phyloP scores from a whole-genome alignment of 2,888 invertebrate genomes.

The Drosophila paracracens region DNA sequence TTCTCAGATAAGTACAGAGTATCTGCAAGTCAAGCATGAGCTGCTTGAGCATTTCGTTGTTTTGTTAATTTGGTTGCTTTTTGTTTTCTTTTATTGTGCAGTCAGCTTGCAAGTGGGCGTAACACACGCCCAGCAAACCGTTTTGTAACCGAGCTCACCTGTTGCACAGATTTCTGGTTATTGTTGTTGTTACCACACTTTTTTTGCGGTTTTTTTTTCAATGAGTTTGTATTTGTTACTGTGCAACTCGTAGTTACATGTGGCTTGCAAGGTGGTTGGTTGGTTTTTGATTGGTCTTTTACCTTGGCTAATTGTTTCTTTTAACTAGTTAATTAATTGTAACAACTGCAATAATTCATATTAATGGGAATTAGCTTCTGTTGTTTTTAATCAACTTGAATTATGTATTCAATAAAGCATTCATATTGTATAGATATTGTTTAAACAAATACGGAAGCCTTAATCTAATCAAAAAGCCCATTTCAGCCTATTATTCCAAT shows the following conservation, averaged over 20 bases:
- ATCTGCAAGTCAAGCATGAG: not conserved
- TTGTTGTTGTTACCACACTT: slow-evolving; percentile 30
- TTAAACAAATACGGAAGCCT: not conserved
- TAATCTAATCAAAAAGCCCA: not conserved
- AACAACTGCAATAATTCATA: not conserved
- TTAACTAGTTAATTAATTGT: not conserved
- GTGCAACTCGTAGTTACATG: slow-evolving; percentile 14
- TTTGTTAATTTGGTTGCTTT: slow-evolving; percentile 18
- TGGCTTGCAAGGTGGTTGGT: not conserved
- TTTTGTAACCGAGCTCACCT: slow-evolving; percentile 46
- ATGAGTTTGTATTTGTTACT: slow-evolving; percentile 38
- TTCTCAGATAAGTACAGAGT: not conserved
- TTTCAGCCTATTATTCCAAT: not conserved
- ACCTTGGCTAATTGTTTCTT: slow-evolving; percentile 1
- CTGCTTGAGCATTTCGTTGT: not conserved
- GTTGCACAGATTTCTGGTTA: slow-evolving; percentile 36
- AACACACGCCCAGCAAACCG: slow-evolving; percentile 14
- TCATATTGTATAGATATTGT: not conserved
- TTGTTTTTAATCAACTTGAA: not conserved
- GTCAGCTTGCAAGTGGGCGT: slow-evolving; percentile 35
- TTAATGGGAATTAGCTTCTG: not conserved
- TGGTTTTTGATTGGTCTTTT: slow-evolving; percentile 9
- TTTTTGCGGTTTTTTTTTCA: slow-evolving; percentile 25
- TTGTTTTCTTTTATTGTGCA: slow-evolving; percentile 21
- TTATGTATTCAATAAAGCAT: not conserved